phyloP scores from a whole-genome alignment of 2,113 vertebrate genomes.

The Narcine bancroftii region DNA sequence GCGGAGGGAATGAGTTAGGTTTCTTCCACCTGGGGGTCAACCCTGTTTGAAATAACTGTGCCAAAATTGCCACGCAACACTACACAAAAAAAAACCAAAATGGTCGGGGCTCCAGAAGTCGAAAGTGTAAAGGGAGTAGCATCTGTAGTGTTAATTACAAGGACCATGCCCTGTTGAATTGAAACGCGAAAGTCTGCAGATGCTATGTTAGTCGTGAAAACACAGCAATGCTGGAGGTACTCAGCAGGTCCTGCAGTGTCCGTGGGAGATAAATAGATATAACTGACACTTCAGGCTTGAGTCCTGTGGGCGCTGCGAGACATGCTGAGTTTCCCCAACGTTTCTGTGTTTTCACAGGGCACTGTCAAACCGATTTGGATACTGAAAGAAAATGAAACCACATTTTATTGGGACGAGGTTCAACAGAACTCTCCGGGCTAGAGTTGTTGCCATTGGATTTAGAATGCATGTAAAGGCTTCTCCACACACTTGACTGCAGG shows the following conservation, averaged over 20 bases:
- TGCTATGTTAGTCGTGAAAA: too few species aligned
- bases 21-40: background rate
- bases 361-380: too few species aligned
- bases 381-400: background rate
- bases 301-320: too few species aligned
- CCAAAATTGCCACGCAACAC: background rate
- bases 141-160: background rate
- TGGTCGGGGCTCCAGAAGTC: background rate
- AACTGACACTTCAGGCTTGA: too few species aligned
- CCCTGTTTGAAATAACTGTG: background rate
- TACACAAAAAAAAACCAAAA: too few species aligned
- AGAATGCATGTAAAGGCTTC: background rate
- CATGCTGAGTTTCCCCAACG: too few species aligned
- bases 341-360: too few species aligned
- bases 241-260: too few species aligned
- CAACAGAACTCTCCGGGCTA: background rate
- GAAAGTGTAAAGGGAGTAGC: background rate
- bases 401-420: background rate
- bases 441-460: background rate
- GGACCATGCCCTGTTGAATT: too few species aligned
- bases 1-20: background rate
- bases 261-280: too few species aligned
- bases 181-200: too few species aligned
- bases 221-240: too few species aligned
- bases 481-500: background rate